Percentiles rank a stretch among this genome's conserved stretches.
Conservation (phyloP, 2,797 vertebrate genomes). For the Takifugu ocellatus region DNA sequence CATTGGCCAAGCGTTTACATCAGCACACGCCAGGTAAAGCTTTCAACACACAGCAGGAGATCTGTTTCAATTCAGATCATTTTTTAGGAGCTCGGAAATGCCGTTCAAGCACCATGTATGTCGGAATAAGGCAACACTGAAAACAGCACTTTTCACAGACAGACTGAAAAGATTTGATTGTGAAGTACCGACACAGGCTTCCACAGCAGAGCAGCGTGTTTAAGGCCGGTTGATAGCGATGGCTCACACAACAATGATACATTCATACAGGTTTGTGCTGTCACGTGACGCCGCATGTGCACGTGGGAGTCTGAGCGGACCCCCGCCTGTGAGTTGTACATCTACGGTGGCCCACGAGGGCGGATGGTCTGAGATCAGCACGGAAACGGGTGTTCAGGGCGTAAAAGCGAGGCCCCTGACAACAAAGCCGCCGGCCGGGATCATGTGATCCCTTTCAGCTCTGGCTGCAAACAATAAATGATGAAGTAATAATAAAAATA, state of each 20-base stretch:
- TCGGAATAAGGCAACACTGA: conserved; percentile 48
- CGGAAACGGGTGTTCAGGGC: no score
- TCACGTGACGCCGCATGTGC: conserved; percentile 12
- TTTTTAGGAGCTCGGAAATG: conserved; percentile 9
- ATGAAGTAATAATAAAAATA: not conserved
- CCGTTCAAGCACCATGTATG: conserved; percentile 27
- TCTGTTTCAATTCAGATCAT: not conserved
- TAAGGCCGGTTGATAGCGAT: conserved; percentile 46
- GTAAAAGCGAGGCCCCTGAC: no score
- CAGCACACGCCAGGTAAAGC: conserved; percentile 13
- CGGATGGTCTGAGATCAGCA: not conserved
- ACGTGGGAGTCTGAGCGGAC: conserved; percentile 16
- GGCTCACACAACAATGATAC: conserved; percentile 31
- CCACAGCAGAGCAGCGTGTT: conserved; percentile 54
- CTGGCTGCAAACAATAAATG: not conserved
- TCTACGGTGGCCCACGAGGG: conserved; percentile 21
- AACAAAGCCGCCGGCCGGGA: no score
- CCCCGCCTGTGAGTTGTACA: conserved; percentile 27
- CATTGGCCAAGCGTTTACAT: conserved; percentile 37
- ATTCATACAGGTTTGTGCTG: conserved; percentile 19
- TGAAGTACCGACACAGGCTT: conserved; percentile 30
- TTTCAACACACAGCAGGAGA: not conserved
- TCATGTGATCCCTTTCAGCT: not conserved
- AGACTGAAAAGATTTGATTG: not conserved
- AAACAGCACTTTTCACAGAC: conserved; percentile 18